Evolutionary conservation across 1,140 invertebrate species (phyloP).

Genomic region (Aporrectodea caliginosa): DNA sequence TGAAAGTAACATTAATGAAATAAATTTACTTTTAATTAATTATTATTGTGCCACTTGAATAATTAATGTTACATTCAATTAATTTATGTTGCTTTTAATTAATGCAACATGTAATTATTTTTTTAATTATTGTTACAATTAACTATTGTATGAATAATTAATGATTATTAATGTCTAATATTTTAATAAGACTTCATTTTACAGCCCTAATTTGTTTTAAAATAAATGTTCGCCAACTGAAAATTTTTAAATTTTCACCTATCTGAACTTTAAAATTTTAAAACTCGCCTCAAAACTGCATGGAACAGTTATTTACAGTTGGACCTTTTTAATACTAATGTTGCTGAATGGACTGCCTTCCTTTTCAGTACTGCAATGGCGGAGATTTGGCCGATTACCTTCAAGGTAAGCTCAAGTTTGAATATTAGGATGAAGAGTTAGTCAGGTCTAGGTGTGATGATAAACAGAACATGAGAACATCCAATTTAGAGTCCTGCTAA

Average conservation of each 20-base stretch:
- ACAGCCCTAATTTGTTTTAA: neutral
- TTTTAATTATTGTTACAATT: too few species aligned
- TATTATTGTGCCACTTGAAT: neutral
- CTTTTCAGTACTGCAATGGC: slow-evolving; percentile 89
- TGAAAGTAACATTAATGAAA: too few species aligned
- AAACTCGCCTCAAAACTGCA: too few species aligned
- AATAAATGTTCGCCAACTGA: neutral
- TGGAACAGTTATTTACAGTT: too few species aligned
- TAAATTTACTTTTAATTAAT: neutral
- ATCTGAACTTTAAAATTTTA: too few species aligned
- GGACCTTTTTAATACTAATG: neutral
- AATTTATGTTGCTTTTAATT: neutral
- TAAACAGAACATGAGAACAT: too few species aligned
- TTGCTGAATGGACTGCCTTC: neutral
- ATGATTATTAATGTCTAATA: too few species aligned
- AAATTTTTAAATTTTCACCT: too few species aligned
- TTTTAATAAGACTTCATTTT: neutral
- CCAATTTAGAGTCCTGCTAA: neutral
- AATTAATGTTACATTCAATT: neutral
- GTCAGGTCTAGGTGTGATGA: too few species aligned
- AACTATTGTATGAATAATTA: too few species aligned
- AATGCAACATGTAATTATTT: neutral
- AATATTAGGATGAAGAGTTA: neutral
- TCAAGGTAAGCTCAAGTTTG: slow-evolving; percentile 63
- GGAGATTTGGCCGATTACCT: slow-evolving; percentile 98